Evolutionary conservation across 2,797 vertebrate genomes (phyloP).

Genomic region (Rhinoraja longicauda): DNA sequence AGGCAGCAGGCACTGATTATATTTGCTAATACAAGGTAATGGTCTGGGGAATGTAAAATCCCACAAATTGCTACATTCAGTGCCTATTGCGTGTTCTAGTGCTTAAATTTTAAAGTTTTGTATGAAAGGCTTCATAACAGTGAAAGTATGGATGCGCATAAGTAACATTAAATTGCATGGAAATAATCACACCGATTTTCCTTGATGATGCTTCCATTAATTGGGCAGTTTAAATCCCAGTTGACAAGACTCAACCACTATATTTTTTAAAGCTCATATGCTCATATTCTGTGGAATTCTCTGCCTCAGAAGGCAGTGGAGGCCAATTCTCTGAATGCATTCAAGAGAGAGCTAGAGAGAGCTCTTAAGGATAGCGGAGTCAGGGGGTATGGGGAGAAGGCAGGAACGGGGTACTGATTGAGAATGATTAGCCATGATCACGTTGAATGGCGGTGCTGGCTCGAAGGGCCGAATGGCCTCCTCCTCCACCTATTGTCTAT

Average conservation of each 20-base stretch:
- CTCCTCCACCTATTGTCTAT: too few species aligned
- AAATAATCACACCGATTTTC: neutral
- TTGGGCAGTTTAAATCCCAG: neutral
- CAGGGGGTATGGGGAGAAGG: too few species aligned
- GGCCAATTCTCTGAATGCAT: too few species aligned
- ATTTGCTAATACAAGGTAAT: too few species aligned
- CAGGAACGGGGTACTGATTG: too few species aligned
- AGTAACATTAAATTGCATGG: neutral
- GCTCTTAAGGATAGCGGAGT: too few species aligned
- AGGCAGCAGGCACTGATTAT: neutral
- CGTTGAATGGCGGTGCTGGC: too few species aligned
- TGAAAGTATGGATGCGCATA: neutral
- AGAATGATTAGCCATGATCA: too few species aligned
- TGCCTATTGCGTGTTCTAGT: neutral
- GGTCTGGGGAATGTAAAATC: neutral
- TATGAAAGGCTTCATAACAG: neutral
- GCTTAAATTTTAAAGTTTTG: neutral
- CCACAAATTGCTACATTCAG: neutral
- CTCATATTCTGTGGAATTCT: too few species aligned
- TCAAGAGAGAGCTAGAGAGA: too few species aligned
- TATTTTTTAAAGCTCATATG: neutral
- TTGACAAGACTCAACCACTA: neutral
- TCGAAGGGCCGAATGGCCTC: too few species aligned
- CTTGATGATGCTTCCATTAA: neutral
- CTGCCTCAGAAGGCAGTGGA: too few species aligned